Conservation (phyloP, 2,888 invertebrate species). For the Branchinecta sandiegonensis region DNA sequence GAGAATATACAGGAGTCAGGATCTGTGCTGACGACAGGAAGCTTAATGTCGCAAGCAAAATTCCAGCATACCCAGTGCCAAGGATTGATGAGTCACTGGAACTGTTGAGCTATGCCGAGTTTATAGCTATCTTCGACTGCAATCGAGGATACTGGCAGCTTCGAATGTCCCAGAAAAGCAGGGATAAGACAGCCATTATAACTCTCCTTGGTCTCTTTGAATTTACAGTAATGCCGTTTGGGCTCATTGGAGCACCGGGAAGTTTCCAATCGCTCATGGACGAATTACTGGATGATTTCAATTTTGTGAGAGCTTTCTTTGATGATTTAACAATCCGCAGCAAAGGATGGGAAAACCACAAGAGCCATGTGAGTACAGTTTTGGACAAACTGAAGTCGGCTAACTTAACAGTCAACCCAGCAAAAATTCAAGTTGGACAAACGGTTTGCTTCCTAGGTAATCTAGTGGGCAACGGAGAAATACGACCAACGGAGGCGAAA, state of each 20-base stretch:
- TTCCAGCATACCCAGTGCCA: not conserved
- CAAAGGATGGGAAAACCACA: too few relatives aligned
- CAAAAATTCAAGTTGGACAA: too few relatives aligned
- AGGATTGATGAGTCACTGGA: constrained; percentile 3
- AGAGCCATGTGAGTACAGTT: too few relatives aligned
- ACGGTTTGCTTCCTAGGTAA: too few relatives aligned
- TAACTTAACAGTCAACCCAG: too few relatives aligned
- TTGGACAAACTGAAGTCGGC: too few relatives aligned
- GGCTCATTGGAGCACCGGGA: not conserved
- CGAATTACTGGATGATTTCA: not conserved
- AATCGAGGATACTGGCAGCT: not conserved
- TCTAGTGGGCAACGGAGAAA: too few relatives aligned
- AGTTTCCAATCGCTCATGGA: constrained; percentile 14
- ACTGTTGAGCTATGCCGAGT: not conserved
- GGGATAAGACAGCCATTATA: not conserved
- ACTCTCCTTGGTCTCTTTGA: not conserved
- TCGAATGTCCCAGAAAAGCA: not conserved
- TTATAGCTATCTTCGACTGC: not conserved
- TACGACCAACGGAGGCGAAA: too few relatives aligned
- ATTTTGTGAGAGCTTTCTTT: too few relatives aligned
- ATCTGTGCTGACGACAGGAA: not conserved
- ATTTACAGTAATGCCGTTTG: constrained; percentile 16
- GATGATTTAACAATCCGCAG: too few relatives aligned
- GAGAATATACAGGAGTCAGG: not conserved
- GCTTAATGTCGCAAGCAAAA: not conserved